Evolutionary conservation across 2,113 vertebrate genomes (phyloP).

Genomic region (Phyllostomus hastatus): DNA sequence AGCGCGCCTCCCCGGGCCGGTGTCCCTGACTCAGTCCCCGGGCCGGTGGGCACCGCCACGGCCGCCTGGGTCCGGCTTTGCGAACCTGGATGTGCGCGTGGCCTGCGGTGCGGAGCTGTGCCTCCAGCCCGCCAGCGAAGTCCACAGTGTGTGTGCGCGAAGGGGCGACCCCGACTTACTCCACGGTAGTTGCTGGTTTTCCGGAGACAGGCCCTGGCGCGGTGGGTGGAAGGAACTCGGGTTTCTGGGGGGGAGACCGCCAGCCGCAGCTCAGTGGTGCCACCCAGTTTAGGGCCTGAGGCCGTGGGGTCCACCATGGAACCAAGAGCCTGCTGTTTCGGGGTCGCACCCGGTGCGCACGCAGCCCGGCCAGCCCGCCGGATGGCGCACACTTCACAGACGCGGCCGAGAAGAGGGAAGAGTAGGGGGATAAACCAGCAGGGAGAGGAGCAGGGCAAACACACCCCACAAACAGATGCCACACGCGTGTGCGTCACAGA

Average conservation of each 20-base stretch:
- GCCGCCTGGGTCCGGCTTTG: rapidly evolving
- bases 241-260: not conserved
- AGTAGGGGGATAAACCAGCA: not conserved
- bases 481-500: rapidly evolving
- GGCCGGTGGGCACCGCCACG: rapidly evolving
- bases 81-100: not conserved
- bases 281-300: not conserved
- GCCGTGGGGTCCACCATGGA: rapidly evolving
- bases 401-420: not conserved
- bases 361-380: not conserved
- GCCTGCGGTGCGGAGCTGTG: rapidly evolving
- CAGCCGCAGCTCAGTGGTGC: not conserved
- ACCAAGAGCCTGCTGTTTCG: not conserved
- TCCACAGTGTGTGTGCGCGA: not conserved
- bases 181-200: rapidly evolving
- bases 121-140: too few species aligned
- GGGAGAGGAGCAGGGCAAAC: not conserved
- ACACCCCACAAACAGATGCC: rapidly evolving
- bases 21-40: rapidly evolving
- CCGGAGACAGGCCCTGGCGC: not conserved
- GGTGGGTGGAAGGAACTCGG: rapidly evolving
- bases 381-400: not conserved
- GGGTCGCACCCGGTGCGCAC: rapidly evolving
- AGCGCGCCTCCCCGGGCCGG: rapidly evolving
- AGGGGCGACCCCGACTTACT: rapidly evolving